phyloP scores from a whole-genome alignment of 2,888 invertebrate species.

The Xestoiulus laeticollis region DNA sequence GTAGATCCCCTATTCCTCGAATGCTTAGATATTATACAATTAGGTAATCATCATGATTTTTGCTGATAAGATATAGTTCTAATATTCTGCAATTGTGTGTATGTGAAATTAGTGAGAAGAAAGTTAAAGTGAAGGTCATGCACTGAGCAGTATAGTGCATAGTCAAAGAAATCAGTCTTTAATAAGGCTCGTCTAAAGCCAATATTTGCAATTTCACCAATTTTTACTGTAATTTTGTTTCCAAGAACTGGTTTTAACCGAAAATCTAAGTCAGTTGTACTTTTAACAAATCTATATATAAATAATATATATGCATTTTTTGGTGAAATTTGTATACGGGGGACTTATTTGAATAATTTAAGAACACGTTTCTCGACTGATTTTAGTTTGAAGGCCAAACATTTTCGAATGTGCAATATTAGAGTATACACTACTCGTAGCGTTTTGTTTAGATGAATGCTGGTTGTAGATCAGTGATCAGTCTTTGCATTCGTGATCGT shows the following conservation, averaged over 20 bases:
- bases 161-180: too few species aligned
- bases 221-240: too few species aligned
- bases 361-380: not conserved
- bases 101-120: not conserved
- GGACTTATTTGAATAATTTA: not conserved
- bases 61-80: not conserved
- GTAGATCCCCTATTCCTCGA: not conserved
- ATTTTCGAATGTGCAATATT: not conserved
- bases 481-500: not conserved
- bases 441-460: not conserved
- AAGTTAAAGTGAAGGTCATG: not conserved
- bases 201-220: too few species aligned
- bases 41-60: not conserved
- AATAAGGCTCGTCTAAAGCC: too few species aligned
- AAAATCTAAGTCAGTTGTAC: not conserved
- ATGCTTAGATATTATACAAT: conserved; percentile 2
- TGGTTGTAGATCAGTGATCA: not conserved
- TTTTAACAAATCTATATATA: not conserved
- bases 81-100: not conserved
- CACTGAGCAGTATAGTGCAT: too few species aligned
- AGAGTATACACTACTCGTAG: not conserved
- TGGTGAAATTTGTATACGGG: not conserved
- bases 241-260: not conserved
- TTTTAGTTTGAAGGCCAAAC: not conserved
- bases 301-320: not conserved